phyloP scores from a whole-genome alignment of 2,797 vertebrate genomes.

The Sebastes aleutianus region DNA sequence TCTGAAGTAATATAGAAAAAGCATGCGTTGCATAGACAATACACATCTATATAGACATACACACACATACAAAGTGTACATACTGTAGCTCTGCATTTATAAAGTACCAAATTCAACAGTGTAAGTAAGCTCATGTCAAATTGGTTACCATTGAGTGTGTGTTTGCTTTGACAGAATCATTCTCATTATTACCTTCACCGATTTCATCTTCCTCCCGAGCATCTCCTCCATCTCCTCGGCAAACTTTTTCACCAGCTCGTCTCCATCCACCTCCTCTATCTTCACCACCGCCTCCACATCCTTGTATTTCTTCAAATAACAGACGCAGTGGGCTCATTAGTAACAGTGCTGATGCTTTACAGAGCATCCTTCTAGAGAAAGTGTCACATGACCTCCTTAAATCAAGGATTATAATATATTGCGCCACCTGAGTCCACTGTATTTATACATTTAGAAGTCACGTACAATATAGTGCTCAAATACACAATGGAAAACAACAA shows the following conservation, averaged over 20 bases:
- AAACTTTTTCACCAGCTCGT: conserved; percentile 90
- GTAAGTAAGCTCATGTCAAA: background rate
- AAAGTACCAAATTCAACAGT: too few relatives aligned
- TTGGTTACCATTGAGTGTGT: background rate
- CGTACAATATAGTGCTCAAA: background rate
- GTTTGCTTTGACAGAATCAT: background rate
- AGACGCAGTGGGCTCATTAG: conserved; percentile 1
- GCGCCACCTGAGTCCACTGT: background rate
- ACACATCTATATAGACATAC: too few relatives aligned
- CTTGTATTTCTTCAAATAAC: conserved; percentile 88
- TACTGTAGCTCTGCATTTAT: too few relatives aligned
- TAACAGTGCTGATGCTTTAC: background rate
- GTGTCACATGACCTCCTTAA: background rate
- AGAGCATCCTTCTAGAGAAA: background rate
- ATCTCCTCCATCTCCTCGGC: conserved; percentile 96
- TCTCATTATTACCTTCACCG: conserved; percentile 86
- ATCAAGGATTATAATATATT: background rate
- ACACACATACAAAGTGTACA: too few relatives aligned
- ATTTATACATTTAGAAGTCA: background rate
- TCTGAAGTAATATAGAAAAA: too few relatives aligned
- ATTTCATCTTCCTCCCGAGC: conserved; percentile 94
- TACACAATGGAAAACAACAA: background rate
- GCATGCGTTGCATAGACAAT: too few relatives aligned
- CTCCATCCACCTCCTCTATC: conserved; percentile 90
- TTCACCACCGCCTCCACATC: conserved; percentile 89